A percentile compares a stretch with the other conserved stretches of the same genome.
Conservation (phyloP, 2,113 vertebrate genomes). For the Myotis lucifugus region DNA sequence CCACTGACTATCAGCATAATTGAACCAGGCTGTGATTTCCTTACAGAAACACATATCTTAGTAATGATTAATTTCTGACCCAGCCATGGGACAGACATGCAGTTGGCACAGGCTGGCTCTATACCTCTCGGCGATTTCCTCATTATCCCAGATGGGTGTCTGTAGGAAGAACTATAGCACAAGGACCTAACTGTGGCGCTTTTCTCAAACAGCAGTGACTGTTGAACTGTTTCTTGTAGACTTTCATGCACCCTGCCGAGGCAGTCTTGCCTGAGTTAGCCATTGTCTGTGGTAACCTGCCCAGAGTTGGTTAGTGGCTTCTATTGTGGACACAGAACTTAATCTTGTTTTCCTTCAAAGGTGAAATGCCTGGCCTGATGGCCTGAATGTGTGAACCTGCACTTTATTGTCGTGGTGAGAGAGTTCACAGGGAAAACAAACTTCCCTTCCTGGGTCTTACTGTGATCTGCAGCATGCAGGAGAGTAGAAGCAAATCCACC, state of each 20-base stretch:
- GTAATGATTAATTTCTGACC: neutral
- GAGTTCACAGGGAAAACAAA: neutral
- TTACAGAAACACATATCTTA: neutral
- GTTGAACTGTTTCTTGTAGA: rapidly evolving
- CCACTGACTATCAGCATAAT: neutral
- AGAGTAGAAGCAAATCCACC: neutral
- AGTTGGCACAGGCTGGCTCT: neutral
- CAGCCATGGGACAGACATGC: neutral
- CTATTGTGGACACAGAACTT: neutral
- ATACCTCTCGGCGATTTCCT: neutral
- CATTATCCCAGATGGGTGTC: neutral
- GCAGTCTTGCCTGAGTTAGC: neutral
- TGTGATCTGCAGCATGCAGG: neutral
- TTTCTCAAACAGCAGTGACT: neutral
- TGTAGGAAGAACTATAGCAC: neutral
- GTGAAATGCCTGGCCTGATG: neutral
- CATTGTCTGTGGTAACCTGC: neutral
- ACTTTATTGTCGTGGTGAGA: neutral
- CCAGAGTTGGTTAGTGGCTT: neutral
- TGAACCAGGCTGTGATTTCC: neutral
- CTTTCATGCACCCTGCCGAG: neutral
- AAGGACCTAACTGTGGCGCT: neutral
- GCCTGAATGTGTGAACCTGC: neutral
- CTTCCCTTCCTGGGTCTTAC: neutral
- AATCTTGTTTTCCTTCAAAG: neutral